Base-by-base conservation (phyloP, 2,888 invertebrate species). In the Masnerella sp. region DNA sequence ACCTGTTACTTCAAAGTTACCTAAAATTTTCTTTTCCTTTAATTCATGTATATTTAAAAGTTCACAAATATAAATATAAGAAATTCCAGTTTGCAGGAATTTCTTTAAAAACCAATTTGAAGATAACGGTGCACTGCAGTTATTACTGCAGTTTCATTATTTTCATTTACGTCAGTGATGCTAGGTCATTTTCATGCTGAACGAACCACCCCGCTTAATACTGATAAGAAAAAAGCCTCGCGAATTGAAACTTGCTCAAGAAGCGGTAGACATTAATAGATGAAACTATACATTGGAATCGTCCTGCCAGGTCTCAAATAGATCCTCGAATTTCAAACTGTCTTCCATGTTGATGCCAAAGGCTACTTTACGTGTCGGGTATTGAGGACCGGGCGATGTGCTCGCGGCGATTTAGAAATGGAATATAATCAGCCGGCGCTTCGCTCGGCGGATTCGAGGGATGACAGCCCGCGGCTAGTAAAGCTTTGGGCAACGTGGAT, bases 381-480 rank as follows among this genome's bases (percentile, higher is more conserved):
- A 74, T 78, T 75, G 80, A 79, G 81, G 82, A 79, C 77, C 76
- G 76, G 77, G 79, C 79, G 78, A 77, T 69, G 59, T 70, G 76
- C 79, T 81, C 75, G 75, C 68, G 76, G 78, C 83, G 76, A 80
- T 85, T 77, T 82, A 86, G 86, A 85, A 86, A 86, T 87, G 86
- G 84, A 86, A 87, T 86, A 87, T 87, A 87, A 87, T 87, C 86
- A 86, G 85, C 82, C 82, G 80, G 77, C 79, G 82, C 84, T 83
- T 80, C 79, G 82, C 81, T 83, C 80, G 81, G 80, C 80, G 82
- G 84, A 80, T 85, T 86, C 83, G 82, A 85, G 85, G 86, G 86
- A 86, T 84, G 86, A 85, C 82, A 85, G 86, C 87, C 85, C 62
- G 74, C 56, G 84, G 86, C 83, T 54, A 72, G 74, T 76, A 61